phyloP scores from a whole-genome alignment of 1,140 invertebrate species.

The Panagrolaimus sp. region DNA sequence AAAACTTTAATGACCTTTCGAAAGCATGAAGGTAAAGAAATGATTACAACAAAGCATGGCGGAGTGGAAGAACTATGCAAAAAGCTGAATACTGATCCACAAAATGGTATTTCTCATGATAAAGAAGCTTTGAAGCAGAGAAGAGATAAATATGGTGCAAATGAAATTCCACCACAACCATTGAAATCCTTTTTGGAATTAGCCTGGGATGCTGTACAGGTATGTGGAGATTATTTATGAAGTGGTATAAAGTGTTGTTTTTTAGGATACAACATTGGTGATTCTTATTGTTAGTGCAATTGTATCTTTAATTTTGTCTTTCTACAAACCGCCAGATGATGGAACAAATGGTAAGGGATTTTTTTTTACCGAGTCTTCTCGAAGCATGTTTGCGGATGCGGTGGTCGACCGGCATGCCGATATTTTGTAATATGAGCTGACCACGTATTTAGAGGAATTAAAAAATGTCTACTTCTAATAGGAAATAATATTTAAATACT shows the following conservation, averaged over 20 bases:
- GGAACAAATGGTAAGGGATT: neutral
- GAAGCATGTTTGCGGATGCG: too few relatives aligned
- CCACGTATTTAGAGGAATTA: too few relatives aligned
- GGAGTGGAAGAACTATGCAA: neutral
- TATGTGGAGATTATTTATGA: too few relatives aligned
- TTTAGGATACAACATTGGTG: slow-evolving; percentile 11
- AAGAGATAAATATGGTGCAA: neutral
- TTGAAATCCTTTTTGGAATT: slow-evolving; percentile 11
- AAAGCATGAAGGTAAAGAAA: too few relatives aligned
- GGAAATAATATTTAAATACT: too few relatives aligned
- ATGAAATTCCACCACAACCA: slow-evolving; percentile 12
- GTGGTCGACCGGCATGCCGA: too few relatives aligned
- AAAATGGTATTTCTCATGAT: neutral
- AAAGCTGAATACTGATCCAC: neutral
- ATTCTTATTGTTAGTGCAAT: neutral
- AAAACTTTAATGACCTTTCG: too few relatives aligned
- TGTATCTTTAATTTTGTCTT: slow-evolving; percentile 6
- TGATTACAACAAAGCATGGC: too few relatives aligned
- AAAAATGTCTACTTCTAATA: too few relatives aligned
- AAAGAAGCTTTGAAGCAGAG: neutral
- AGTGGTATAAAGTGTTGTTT: neutral
- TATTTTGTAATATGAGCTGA: too few relatives aligned
- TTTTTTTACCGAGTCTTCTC: too few relatives aligned
- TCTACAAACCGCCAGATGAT: neutral
- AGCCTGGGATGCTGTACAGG: neutral